Conservation (phyloP, 2,113 vertebrate species). For the Thamnaconus septentrionalis region DNA sequence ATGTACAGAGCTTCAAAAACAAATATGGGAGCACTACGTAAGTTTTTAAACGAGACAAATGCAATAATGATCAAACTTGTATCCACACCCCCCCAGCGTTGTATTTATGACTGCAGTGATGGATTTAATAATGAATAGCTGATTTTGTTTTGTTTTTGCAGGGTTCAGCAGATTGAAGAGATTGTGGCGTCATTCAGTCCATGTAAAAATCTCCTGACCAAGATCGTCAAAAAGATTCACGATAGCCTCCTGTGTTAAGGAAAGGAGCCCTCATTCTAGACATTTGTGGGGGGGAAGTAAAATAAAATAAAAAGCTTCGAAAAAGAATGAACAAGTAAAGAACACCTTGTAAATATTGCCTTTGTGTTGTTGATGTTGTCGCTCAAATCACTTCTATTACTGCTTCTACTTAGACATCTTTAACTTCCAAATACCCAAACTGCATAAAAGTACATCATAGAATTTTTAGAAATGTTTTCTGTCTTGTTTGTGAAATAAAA, state of each 20-base stretch:
- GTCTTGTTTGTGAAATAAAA: no score
- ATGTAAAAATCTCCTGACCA: constrained; percentile 62
- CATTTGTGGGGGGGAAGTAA: background rate
- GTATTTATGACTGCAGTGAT: background rate
- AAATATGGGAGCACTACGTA: constrained; percentile 65
- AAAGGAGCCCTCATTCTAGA: background rate
- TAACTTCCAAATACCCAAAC: no score
- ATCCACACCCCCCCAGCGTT: no score
- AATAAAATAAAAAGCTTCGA: background rate
- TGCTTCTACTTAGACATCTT: no score
- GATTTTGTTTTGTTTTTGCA: constrained; percentile 35
- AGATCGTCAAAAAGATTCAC: constrained; percentile 67
- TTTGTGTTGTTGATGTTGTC: background rate
- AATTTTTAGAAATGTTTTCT: no score
- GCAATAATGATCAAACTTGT: background rate
- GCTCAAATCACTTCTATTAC: no score
- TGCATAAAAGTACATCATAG: no score
- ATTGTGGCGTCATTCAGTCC: constrained; percentile 57
- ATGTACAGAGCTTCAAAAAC: constrained; percentile 65
- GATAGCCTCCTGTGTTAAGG: constrained; percentile 54
- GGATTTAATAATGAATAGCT: background rate
- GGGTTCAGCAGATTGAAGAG: constrained; percentile 64
- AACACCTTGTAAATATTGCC: background rate
- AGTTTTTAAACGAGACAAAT: constrained; percentile 18
- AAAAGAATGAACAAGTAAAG: background rate